These are phyloP conservation scores for Acanthaster planci DNA, from an alignment of 35 echinoderm and acorn worm species.

Conservation along the genomic window DNA sequence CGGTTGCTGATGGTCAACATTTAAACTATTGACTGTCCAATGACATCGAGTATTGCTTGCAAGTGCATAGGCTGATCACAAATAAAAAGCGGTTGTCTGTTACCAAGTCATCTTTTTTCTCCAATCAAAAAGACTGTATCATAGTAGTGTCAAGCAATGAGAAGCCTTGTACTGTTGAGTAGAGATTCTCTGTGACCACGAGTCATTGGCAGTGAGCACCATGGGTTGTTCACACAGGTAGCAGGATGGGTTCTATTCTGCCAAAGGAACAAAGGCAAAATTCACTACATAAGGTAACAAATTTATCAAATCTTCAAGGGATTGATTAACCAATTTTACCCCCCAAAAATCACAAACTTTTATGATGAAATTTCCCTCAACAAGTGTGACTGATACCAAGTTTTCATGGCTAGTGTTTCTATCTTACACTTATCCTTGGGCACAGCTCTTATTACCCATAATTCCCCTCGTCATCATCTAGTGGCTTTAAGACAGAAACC, in stretches of 20 bases:
- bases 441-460: too few relatives aligned
- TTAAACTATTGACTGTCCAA: conserved; percentile 29
- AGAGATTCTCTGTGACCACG: neutral
- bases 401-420: too few relatives aligned
- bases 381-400: too few relatives aligned
- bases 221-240: conserved; percentile 13
- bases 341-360: too few relatives aligned
- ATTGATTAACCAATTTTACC: too few relatives aligned
- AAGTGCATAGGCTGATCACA: neutral
- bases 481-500: too few relatives aligned
- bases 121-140: neutral
- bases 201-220: conserved; percentile 32
- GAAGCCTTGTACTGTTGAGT: neutral
- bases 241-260: neutral
- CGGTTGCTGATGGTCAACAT: conserved; percentile 6
- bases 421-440: too few relatives aligned
- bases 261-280: neutral
- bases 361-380: too few relatives aligned
- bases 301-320: too few relatives aligned
- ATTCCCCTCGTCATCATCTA: too few relatives aligned
- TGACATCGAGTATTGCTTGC: conserved; percentile 5
- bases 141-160: neutral
- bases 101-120: neutral
- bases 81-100: neutral
- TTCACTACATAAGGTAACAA: neutral